These are phyloP conservation scores for Drosophila navojoa DNA, from an alignment of 1,140 invertebrate species.

Conservation along the genomic window DNA sequence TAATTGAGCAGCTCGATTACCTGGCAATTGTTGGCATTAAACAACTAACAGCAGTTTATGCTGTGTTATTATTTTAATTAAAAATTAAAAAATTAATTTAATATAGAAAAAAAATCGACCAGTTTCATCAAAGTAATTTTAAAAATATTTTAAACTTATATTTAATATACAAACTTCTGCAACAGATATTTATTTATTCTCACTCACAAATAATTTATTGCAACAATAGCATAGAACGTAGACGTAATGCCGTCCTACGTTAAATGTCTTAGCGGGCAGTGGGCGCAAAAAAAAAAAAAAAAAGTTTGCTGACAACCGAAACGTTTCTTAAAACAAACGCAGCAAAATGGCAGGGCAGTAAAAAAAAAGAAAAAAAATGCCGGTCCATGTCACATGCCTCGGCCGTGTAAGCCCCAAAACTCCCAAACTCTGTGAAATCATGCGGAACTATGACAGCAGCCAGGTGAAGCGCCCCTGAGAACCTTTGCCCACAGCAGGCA, in stretches of 20 bases:
- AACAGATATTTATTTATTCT: too few relatives aligned
- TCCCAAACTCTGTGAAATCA: constrained; percentile 72
- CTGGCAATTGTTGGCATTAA: too few relatives aligned
- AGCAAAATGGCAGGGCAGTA: constrained; percentile 20
- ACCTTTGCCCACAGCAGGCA: not conserved
- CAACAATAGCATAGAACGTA: constrained; percentile 57
- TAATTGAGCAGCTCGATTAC: too few relatives aligned
- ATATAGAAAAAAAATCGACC: too few relatives aligned
- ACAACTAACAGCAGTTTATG: too few relatives aligned
- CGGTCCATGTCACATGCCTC: constrained; percentile 58
- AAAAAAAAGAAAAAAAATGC: constrained; percentile 68
- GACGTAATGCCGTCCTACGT: constrained; percentile 40
- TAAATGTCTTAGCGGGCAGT: too few relatives aligned
- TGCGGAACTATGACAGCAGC: constrained; percentile 70
- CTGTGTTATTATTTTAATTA: too few relatives aligned
- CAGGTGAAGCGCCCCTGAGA: constrained; percentile 20
- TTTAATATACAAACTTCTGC: too few relatives aligned
- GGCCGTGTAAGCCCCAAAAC: constrained; percentile 3
- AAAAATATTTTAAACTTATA: too few relatives aligned
- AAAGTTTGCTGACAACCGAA: constrained; percentile 78
- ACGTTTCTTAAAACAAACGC: constrained; percentile 78
- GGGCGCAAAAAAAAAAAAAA: constrained; percentile 41
- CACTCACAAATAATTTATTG: constrained; percentile 40
- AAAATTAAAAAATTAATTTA: too few relatives aligned
- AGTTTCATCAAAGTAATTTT: too few relatives aligned